Percentiles rank a stretch among this genome's conserved stretches.
phyloP scores from a whole-genome alignment of 1,140 invertebrate species.

The Nilaparvata lugens region DNA sequence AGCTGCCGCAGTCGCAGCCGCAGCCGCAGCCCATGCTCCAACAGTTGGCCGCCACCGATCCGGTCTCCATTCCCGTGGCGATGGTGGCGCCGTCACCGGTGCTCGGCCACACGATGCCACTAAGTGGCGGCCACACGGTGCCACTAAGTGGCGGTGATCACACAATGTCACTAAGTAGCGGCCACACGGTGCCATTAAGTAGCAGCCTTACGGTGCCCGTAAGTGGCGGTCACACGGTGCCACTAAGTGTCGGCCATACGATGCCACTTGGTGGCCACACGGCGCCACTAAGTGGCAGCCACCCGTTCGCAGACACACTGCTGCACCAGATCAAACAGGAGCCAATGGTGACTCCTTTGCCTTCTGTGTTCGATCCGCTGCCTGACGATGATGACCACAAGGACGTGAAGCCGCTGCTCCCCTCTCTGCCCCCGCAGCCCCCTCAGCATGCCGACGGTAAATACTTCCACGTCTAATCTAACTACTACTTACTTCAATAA shows the following conservation, averaged over 20 bases:
- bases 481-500: too few relatives aligned
- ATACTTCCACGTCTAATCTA: conserved; percentile 26
- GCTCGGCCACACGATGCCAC: too few relatives aligned
- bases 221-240: neutral
- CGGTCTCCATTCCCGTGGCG: conserved; percentile 25
- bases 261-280: too few relatives aligned
- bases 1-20: conserved; percentile 25
- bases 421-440: neutral
- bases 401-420: neutral
- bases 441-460: conserved; percentile 35
- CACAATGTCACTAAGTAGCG: too few relatives aligned
- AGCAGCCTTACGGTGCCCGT: too few relatives aligned
- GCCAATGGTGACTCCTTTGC: conserved; percentile 27
- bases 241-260: too few relatives aligned
- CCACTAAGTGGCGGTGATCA: too few relatives aligned
- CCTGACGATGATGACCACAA: conserved; percentile 32
- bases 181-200: too few relatives aligned
- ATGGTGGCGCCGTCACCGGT: too few relatives aligned
- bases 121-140: too few relatives aligned
- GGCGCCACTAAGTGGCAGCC: too few relatives aligned
- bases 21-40: neutral
- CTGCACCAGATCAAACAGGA: conserved; percentile 28
- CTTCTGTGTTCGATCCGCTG: conserved; percentile 56
- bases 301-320: conserved; percentile 36
- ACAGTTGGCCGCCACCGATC: neutral